Conservation (phyloP, 2,113 vertebrate species). For the Solenodon paradoxus region DNA sequence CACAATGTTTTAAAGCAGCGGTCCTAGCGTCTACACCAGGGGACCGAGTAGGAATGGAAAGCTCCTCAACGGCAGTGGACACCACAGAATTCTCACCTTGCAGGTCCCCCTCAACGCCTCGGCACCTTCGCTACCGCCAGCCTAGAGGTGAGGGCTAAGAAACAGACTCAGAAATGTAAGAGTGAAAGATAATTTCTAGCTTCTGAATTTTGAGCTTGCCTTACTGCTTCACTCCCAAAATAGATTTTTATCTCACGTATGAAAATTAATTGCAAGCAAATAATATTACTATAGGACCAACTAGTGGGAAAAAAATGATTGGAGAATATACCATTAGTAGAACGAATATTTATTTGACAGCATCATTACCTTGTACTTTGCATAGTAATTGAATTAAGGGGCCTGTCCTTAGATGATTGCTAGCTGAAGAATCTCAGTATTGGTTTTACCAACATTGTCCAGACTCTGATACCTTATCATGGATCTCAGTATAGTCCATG, state of each 20-base stretch:
- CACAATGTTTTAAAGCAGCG: constrained; percentile 82
- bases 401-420: background rate
- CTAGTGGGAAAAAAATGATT: background rate
- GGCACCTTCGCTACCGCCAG: constrained; percentile 93
- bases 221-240: background rate
- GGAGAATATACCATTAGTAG: background rate
- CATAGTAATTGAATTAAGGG: background rate
- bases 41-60: constrained; percentile 91
- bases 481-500: background rate
- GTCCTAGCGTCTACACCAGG: constrained; percentile 90
- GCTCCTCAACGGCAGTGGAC: constrained; percentile 85
- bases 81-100: constrained; percentile 91
- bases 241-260: background rate
- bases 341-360: background rate
- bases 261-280: background rate
- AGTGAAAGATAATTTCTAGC: background rate
- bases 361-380: background rate
- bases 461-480: background rate
- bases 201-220: background rate
- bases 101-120: constrained; percentile 93
- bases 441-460: background rate
- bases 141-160: constrained; percentile 87
- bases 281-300: rapidly evolving
- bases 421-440: background rate
- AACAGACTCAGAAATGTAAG: background rate